phyloP scores from a whole-genome alignment of 2,797 vertebrate genomes.

The Hypotaenidia okinawae region DNA sequence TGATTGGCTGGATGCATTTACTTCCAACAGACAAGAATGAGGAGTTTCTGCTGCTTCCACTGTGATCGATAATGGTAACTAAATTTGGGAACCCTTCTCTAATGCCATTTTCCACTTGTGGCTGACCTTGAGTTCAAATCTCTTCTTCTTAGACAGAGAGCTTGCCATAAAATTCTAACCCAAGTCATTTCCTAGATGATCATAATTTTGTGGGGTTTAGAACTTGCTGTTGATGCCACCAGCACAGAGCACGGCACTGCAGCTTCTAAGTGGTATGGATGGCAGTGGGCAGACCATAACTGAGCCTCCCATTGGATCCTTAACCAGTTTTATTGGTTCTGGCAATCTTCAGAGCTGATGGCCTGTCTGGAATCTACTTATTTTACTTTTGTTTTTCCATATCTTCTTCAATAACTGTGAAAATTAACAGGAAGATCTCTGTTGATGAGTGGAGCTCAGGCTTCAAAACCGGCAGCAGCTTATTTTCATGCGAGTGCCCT shows the following conservation, averaged over 20 bases:
- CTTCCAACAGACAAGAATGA: background rate
- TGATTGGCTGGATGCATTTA: rapidly evolving
- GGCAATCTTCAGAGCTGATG: background rate
- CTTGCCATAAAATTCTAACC: background rate
- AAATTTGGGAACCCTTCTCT: background rate
- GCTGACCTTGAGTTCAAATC: background rate
- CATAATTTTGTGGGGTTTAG: background rate
- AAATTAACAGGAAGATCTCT: background rate
- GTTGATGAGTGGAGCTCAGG: background rate
- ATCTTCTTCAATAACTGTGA: background rate
- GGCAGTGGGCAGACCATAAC: background rate
- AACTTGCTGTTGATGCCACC: background rate
- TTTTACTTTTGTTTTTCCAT: background rate
- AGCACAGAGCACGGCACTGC: background rate
- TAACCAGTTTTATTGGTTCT: background rate
- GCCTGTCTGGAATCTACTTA: background rate
- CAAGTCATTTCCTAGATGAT: background rate
- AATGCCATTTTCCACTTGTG: background rate
- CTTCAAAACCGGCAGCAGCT: background rate
- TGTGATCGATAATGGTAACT: background rate
- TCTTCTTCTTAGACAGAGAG: background rate
- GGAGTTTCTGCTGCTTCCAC: background rate
- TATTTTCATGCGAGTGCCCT: background rate
- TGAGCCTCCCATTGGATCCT: background rate
- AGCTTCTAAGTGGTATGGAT: background rate